phyloP scores from a whole-genome alignment of 2,113 vertebrate species.

The Sylvicapra grimmia region DNA sequence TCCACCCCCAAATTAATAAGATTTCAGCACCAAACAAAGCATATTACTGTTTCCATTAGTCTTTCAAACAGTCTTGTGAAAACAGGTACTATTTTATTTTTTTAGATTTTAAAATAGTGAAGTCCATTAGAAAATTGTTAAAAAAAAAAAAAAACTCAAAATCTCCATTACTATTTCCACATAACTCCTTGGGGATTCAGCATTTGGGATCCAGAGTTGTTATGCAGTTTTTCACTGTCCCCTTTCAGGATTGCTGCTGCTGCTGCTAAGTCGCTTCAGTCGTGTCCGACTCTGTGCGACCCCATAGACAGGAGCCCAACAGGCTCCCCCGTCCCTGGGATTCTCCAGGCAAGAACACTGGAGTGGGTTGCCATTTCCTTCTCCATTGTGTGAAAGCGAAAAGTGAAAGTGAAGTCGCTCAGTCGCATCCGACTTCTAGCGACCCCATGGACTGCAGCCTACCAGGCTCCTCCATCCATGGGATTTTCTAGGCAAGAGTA shows the following conservation, averaged over 20 bases:
- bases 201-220: background rate
- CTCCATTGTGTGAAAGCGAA: too few relatives aligned
- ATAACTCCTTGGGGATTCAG: background rate
- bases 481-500: too few relatives aligned
- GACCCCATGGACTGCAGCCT: too few relatives aligned
- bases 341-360: too few relatives aligned
- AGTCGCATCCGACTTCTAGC: too few relatives aligned
- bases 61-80: background rate
- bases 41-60: background rate
- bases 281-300: too few relatives aligned
- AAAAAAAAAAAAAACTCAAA: background rate
- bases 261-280: too few relatives aligned
- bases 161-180: background rate
- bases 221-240: background rate
- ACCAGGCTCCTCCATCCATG: too few relatives aligned
- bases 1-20: background rate
- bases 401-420: too few relatives aligned
- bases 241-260: conserved; percentile 28
- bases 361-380: too few relatives aligned
- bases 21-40: background rate
- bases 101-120: background rate
- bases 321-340: too few relatives aligned
- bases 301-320: too few relatives aligned
- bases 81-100: background rate
- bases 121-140: background rate